phyloP scores from a whole-genome alignment of 2,113 vertebrate species.

The Spea bombifrons region DNA sequence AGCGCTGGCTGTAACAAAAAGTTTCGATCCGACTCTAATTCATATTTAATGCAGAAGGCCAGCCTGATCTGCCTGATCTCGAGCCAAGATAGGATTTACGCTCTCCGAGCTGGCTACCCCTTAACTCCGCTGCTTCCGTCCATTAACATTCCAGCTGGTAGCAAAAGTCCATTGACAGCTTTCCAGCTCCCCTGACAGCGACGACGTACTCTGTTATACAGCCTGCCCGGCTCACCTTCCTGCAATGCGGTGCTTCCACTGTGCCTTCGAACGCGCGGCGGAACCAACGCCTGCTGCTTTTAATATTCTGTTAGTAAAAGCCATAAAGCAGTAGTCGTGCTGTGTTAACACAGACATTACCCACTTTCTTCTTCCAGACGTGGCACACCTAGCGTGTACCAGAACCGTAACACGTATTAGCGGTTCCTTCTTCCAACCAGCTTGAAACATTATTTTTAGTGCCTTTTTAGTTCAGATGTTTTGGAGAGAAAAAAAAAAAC shows the following conservation, averaged over 20 bases:
- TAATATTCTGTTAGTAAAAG: constrained; percentile 1
- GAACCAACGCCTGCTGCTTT: background rate
- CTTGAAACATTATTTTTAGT: constrained; percentile 24
- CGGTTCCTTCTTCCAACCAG: constrained; percentile 8
- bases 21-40: background rate
- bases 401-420: constrained; percentile 2
- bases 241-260: constrained; percentile 14
- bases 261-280: background rate
- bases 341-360: constrained; percentile 26
- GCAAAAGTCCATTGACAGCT: background rate
- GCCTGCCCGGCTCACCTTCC: background rate
- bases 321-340: constrained; percentile 1
- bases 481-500: background rate
- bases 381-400: background rate
- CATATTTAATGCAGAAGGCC: background rate
- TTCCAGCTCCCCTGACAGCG: constrained; percentile 33
- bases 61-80: constrained; percentile 5
- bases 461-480: background rate
- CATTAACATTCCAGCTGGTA: constrained; percentile 47
- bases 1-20: background rate
- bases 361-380: background rate
- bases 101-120: background rate
- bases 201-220: constrained; percentile 1
- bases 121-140: constrained; percentile 12
- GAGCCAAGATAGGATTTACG: constrained; percentile 21